Evolutionary conservation across 2,113 vertebrate species (phyloP).

Genomic region (Protobothrops mucrosquamatus): DNA sequence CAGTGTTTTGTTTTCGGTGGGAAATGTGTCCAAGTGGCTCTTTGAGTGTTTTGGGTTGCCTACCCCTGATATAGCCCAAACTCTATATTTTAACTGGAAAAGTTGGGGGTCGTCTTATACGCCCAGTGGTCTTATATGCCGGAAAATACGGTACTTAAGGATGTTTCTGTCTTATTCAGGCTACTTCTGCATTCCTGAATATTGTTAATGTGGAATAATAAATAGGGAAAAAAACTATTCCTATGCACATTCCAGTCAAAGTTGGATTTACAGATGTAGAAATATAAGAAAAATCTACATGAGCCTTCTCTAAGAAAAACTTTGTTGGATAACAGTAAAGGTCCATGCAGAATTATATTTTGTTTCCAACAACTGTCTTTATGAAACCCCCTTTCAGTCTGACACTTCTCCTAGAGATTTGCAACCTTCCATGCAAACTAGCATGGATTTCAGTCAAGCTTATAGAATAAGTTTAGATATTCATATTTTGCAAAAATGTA

Average conservation of each 20-base stretch:
- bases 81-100: too few relatives aligned
- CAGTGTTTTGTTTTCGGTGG: too few relatives aligned
- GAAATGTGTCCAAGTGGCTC: too few relatives aligned
- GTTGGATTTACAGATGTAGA: not conserved
- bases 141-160: too few relatives aligned
- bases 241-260: not conserved
- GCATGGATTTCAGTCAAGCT: not conserved
- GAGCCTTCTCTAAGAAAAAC: not conserved
- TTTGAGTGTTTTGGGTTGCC: too few relatives aligned
- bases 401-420: not conserved
- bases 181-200: not conserved
- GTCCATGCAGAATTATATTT: not conserved
- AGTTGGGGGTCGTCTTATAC: too few relatives aligned
- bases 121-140: too few relatives aligned
- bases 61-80: too few relatives aligned
- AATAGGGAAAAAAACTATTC: not conserved
- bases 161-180: not conserved
- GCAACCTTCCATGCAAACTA: not conserved
- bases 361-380: not conserved
- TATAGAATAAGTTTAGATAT: conserved; percentile 3
- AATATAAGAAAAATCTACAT: not conserved
- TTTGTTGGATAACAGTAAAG: not conserved
- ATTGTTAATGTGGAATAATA: not conserved
- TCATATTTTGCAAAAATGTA: conserved; percentile 17
- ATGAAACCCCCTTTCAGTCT: not conserved